Conservation (phyloP, 2,888 invertebrate genomes). For the Capitulum mitella region DNA sequence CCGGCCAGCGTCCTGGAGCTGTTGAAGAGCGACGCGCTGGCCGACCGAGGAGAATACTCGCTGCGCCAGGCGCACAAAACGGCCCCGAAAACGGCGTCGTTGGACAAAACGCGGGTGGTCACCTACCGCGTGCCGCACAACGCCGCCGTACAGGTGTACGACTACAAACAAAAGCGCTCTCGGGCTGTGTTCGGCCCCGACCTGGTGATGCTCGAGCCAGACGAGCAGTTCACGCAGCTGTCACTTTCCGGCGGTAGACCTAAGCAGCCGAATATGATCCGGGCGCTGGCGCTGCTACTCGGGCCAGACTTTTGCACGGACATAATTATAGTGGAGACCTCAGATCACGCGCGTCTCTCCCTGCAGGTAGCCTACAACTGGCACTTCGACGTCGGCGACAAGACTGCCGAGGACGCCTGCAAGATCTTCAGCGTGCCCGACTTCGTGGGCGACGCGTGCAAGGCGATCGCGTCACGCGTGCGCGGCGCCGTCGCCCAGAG, state of each 20-base stretch:
- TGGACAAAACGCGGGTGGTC: slow-evolving; percentile 44
- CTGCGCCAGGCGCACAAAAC: slow-evolving; percentile 8
- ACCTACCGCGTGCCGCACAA: slow-evolving; percentile 49
- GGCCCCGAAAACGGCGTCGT: not conserved
- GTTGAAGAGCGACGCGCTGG: slow-evolving; percentile 44
- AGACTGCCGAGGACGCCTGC: slow-evolving; percentile 41
- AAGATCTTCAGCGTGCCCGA: slow-evolving; percentile 50
- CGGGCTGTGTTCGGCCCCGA: slow-evolving; percentile 50
- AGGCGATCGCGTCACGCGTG: slow-evolving; percentile 48
- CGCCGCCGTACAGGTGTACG: slow-evolving; percentile 50
- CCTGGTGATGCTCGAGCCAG: slow-evolving; percentile 49
- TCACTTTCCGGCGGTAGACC: slow-evolving; percentile 48
- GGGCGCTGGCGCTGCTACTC: slow-evolving; percentile 46
- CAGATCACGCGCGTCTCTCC: slow-evolving; percentile 49
- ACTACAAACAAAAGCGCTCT: slow-evolving; percentile 49
- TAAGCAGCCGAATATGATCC: slow-evolving; percentile 48
- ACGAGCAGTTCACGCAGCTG: slow-evolving; percentile 50
- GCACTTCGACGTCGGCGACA: slow-evolving; percentile 45
- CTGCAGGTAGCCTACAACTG: slow-evolving; percentile 49
- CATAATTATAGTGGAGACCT: slow-evolving; percentile 48
- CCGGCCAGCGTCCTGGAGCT: slow-evolving; percentile 44
- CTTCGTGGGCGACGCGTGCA: slow-evolving; percentile 50
- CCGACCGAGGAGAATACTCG: slow-evolving; percentile 42
- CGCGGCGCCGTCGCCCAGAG: slow-evolving; percentile 48
- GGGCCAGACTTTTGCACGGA: slow-evolving; percentile 51